These are phyloP conservation scores for Petromus typicus DNA, from an alignment of 2,113 vertebrate species.

Conservation along the genomic window DNA sequence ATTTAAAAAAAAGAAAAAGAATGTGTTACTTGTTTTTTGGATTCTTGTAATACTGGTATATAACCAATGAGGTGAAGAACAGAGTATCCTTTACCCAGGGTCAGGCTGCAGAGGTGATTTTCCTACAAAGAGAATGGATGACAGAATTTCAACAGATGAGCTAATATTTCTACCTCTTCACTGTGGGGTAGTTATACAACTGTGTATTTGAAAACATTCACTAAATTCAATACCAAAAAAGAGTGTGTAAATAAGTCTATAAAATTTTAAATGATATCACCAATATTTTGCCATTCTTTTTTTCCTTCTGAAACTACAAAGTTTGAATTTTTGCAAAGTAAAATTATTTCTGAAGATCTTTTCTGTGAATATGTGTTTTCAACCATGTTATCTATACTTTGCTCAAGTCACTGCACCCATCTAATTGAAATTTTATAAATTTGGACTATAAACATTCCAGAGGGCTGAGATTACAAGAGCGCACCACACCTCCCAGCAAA, in stretches of 20 bases:
- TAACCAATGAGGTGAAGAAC: background rate
- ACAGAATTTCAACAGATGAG: background rate
- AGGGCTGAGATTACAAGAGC: background rate
- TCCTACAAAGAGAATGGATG: background rate
- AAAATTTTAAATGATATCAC: background rate
- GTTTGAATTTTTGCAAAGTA: background rate
- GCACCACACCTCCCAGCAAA: background rate
- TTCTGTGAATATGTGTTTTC: background rate
- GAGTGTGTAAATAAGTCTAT: background rate
- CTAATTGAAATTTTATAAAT: constrained; percentile 1
- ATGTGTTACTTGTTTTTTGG: background rate
- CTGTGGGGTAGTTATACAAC: background rate
- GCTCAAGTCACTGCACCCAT: background rate
- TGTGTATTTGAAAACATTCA: background rate
- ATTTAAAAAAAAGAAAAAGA: no score
- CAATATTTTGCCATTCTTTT: background rate
- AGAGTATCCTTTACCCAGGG: background rate
- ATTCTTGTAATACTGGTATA: background rate
- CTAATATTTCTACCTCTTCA: background rate
- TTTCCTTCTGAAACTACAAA: background rate
- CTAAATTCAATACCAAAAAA: background rate
- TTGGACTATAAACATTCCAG: background rate
- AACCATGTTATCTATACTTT: background rate
- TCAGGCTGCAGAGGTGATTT: background rate
- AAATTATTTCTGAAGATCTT: background rate